Conservation (phyloP, 2,113 vertebrate genomes). For the Pomatostomus ruficeps region DNA sequence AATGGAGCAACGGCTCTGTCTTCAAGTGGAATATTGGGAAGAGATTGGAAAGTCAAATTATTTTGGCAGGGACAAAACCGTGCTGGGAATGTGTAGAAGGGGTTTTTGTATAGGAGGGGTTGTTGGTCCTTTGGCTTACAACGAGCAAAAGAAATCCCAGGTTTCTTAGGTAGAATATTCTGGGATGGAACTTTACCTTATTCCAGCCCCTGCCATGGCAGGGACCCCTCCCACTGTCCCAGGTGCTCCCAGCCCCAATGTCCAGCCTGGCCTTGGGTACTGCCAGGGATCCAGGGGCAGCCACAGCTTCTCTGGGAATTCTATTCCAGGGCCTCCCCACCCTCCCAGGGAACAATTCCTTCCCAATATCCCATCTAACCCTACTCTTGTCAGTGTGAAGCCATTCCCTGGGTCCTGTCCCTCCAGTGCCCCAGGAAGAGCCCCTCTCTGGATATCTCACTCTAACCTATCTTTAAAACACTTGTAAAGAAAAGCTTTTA, state of each 20-base stretch:
- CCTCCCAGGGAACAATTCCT: not conserved
- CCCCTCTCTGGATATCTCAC: not conserved
- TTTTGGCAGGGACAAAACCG: not conserved
- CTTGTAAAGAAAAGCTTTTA: not conserved
- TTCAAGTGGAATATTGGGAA: not conserved
- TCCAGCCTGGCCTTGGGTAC: not conserved
- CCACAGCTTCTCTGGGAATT: not conserved
- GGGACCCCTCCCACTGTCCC: not conserved
- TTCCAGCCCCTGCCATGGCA: not conserved
- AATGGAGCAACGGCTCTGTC: not conserved
- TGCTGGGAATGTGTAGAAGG: not conserved
- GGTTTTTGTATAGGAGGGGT: not conserved
- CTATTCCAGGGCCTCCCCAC: not conserved
- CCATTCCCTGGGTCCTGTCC: not conserved
- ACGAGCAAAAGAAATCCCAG: not conserved
- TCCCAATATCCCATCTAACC: not conserved
- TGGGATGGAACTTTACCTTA: not conserved
- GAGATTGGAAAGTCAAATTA: not conserved
- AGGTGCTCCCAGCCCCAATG: not conserved
- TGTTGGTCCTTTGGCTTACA: not conserved
- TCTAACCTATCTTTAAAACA: not conserved
- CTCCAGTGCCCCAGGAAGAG: not conserved
- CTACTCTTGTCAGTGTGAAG: not conserved
- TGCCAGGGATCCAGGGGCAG: not conserved
- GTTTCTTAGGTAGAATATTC: not conserved